These are phyloP conservation scores for Schizopygopsis pylzovi DNA, from an alignment of 2,797 vertebrate species.

Conservation along the genomic window DNA sequence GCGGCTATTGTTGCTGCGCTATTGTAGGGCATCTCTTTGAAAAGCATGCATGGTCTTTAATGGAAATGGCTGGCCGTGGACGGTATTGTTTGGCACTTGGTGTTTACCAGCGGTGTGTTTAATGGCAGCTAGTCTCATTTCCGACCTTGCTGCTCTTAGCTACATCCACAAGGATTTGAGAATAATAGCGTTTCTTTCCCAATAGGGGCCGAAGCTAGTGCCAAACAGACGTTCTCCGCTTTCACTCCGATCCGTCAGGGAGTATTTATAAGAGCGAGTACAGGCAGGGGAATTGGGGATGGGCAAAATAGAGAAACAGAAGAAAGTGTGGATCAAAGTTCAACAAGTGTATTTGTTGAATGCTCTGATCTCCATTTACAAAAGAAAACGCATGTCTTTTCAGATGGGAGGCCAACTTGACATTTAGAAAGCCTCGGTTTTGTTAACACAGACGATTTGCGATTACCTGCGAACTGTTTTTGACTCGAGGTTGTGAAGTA, in stretches of 20 bases:
- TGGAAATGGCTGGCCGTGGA: conserved; percentile 43
- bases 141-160: conserved; percentile 46
- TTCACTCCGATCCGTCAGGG: conserved; percentile 2
- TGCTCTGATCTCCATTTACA: conserved; percentile 44
- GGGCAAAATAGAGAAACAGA: conserved; percentile 17
- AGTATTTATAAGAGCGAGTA: too few species aligned
- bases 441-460: neutral
- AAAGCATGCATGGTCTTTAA: conserved; percentile 34
- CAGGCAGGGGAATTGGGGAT: conserved; percentile 7
- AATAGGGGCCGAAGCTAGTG: conserved; percentile 12
- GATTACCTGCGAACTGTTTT: conserved; percentile 42
- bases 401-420: conserved; percentile 38
- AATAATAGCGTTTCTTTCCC: conserved; percentile 40
- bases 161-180: conserved; percentile 34
- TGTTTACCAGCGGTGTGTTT: conserved; percentile 54
- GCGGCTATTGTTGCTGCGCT: conserved; percentile 20
- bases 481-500: conserved; percentile 31
- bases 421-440: conserved; percentile 40
- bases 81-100: conserved; percentile 30
- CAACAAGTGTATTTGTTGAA: conserved; percentile 20
- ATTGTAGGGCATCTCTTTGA: conserved; percentile 51
- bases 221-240: conserved; percentile 30
- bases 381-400: conserved; percentile 38
- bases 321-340: conserved; percentile 41
- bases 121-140: conserved; percentile 50